Base-by-base conservation (phyloP, 2,888 invertebrate species). In the Cephonodes hylas region DNA sequence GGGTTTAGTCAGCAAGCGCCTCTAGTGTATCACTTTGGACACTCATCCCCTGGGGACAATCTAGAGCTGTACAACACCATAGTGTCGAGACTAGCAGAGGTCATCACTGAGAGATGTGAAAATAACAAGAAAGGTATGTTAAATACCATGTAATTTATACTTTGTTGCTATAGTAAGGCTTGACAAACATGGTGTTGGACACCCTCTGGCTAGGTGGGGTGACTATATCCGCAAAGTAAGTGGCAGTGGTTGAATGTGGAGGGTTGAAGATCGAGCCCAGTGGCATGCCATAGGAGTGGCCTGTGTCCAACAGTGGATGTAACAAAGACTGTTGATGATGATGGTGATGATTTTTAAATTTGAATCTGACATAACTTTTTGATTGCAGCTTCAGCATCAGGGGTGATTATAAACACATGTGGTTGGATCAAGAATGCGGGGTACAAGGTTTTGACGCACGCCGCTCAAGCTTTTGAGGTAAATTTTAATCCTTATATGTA, bases 381-480 rank as follows among this genome's bases (percentile, higher is more conserved):
- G 15, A 18, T 53, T 31, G 31, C 78, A 96, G 97, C 96, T 0
- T 95, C 96, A 77, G 93, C 94, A 38, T 97, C 97, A 2, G 99
- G 99, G 0, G 96, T 97, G 2, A 95, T 99, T 38, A 98, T 99
- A 69, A 99, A 99, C 86, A 99, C 99, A 0, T 98, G 99, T 74
- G 99, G 99, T 0, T 99, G 99, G 99, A 96, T 99, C 1, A 98
- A 98, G 86, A 97, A 96, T 0, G 95, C 94, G 0, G 99, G 99
- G 0, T 99, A 98, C 85, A 96, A 96, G 75, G 94, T 97, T 61
- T 85, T 99, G 10, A 94, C 97, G 2, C 96, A 97, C 75, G 96
- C 97, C 0, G 98, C 98, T 0, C 96, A 97, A 75, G 96, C 97
- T 0, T 99, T 99, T 87, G 98, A 99, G 93, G 91, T 91, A 66